These are phyloP conservation scores for Indicator maculatus DNA, from an alignment of 2,113 vertebrate genomes.

Conservation along the genomic window DNA sequence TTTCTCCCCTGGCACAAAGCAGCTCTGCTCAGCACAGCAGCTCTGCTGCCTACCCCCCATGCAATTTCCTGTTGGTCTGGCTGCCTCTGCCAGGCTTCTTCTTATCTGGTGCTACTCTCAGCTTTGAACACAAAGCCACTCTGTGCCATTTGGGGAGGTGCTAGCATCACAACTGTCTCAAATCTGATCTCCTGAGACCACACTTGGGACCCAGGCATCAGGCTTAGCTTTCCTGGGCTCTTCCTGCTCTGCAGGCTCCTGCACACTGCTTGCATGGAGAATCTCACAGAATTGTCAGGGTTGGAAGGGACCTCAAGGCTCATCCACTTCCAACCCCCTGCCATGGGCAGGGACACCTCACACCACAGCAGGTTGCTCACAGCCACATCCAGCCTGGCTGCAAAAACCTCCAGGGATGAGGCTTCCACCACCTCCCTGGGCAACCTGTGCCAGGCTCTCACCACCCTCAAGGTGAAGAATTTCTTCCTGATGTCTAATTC, in stretches of 20 bases:
- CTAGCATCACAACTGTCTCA: neutral
- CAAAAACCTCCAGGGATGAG: too few species aligned
- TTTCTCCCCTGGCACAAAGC: neutral
- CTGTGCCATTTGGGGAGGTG: neutral
- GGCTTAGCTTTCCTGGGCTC: neutral
- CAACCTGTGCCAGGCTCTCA: too few species aligned
- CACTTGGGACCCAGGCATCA: neutral
- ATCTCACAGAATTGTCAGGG: too few species aligned
- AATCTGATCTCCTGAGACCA: neutral
- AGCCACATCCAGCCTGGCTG: too few species aligned
- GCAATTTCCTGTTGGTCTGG: slow-evolving; percentile 8
- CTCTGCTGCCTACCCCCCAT: neutral
- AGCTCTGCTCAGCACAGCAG: neutral
- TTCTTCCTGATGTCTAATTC: too few species aligned
- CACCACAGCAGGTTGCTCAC: too few species aligned
- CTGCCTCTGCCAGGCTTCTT: neutral
- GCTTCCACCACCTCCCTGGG: too few species aligned
- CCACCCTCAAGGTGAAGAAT: too few species aligned
- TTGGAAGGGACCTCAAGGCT: too few species aligned
- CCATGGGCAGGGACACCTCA: too few species aligned
- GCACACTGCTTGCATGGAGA: neutral
- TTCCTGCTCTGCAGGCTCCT: neutral
- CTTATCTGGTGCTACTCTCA: slow-evolving; percentile 33
- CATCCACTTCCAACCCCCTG: too few species aligned
- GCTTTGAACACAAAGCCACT: neutral